Base-by-base conservation (phyloP, 2,888 invertebrate genomes). In the Formica aserva region DNA sequence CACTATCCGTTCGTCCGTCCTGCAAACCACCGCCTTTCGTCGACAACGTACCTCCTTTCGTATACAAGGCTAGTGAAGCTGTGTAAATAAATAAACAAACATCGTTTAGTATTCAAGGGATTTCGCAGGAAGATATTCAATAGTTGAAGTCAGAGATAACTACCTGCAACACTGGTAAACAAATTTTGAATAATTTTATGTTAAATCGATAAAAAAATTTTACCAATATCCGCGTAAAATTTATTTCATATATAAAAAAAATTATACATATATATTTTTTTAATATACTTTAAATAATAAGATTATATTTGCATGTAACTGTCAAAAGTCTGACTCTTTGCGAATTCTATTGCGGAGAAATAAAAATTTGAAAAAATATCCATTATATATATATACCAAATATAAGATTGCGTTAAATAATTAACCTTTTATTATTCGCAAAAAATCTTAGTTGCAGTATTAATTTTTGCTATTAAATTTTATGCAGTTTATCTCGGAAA, bases 51-150 rank as follows among this genome's bases (percentile, higher is more conserved):
- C 41, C 22, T 22, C 22, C 13, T 69, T 22, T 57, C 32, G 8
- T 4, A 57, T 4, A 3, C n/a, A 71, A 57, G 5, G 38, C 9
- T 66, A 77, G 29, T 26, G n/a, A 1, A 60, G 2, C 32, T 15
- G 1, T 22, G 18, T 71, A 78, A 71, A 71, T 78, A 45, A 78
- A 69, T 78, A 41, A 78, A 69, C 11, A 45, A 22, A 60, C 13
- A 45, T 76, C 1, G 8, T 69, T 78, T 78, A 57, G 15, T 32
- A 60, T 69, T 57, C 45, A 69, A 71, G 18, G 15, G 45, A 60
- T 60, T 78, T 69, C 2, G 13, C 35, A 45, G 41, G 2, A 45
- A 60, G 22, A 18, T 69, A 35, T 78, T 78, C 15, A 69, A 60
- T 45, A 69, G 22, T 45, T 67, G 0, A 78, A 78, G 69, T 45